A percentile compares a stretch with the other conserved stretches of the same genome.
Evolutionary conservation across 2,797 vertebrate genomes (phyloP).

Genomic region (Mormyrus proboscirostris): DNA sequence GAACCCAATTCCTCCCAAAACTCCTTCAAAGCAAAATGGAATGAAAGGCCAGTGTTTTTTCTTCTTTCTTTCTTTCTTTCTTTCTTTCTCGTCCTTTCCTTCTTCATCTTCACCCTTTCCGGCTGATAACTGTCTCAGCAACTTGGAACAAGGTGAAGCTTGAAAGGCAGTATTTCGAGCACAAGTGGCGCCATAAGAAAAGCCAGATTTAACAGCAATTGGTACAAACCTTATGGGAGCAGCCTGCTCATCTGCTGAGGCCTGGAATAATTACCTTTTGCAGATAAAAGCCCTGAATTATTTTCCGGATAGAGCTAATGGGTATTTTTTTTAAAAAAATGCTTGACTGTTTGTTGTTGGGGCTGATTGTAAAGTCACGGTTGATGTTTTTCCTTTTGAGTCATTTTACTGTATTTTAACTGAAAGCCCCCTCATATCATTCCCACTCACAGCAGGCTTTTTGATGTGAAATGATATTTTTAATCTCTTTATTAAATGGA

Average conservation of each 20-base stretch:
- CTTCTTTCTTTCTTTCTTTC: conserved; percentile 26
- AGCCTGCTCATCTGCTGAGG: conserved; percentile 60
- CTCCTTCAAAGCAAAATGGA: conserved; percentile 31
- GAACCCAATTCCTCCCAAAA: background rate
- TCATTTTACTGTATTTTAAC: background rate
- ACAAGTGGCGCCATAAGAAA: conserved; percentile 37
- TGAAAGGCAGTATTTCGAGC: conserved; percentile 52
- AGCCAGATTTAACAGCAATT: conserved; percentile 10
- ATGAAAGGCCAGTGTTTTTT: conserved; percentile 36
- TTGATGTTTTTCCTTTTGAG: background rate
- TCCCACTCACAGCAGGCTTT: background rate
- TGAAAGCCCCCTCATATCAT: background rate
- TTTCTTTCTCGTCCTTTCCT: conserved; percentile 34
- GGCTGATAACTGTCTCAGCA: conserved; percentile 38
- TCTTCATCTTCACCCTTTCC: conserved; percentile 43
- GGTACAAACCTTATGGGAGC: conserved; percentile 6
- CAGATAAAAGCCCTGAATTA: conserved; percentile 61
- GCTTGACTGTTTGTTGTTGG: conserved; percentile 29
- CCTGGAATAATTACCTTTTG: conserved; percentile 55
- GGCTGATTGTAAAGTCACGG: background rate
- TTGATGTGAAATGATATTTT: conserved; percentile 35
- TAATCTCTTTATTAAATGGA: background rate
- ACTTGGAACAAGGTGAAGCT: conserved; percentile 31
- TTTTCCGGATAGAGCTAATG: conserved; percentile 44
- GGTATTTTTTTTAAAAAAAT: conserved; percentile 49